Conservation (phyloP, 2,797 vertebrate species). For the Limnodromus scolopaceus region DNA sequence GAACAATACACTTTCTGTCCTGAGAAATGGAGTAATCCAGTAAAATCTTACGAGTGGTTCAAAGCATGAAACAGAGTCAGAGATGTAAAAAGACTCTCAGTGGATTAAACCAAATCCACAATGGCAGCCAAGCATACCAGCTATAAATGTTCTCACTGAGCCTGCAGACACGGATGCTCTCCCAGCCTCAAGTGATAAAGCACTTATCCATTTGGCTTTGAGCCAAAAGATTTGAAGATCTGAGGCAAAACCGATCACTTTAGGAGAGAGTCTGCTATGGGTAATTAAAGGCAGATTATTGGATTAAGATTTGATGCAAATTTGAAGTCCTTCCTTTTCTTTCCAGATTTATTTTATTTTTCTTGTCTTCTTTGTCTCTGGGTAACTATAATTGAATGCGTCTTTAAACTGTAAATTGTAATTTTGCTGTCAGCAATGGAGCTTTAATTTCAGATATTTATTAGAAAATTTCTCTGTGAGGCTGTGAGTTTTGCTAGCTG, state of each 20-base stretch:
- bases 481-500: constrained; percentile 45
- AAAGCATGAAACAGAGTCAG: not conserved
- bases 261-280: constrained; percentile 43
- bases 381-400: constrained; percentile 66
- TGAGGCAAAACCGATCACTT: constrained; percentile 69
- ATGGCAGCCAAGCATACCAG: constrained; percentile 36
- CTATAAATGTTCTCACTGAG: constrained; percentile 44
- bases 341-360: constrained; percentile 52
- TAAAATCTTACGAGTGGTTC: constrained; percentile 34
- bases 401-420: constrained; percentile 67
- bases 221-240: constrained; percentile 61
- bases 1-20: constrained; percentile 47
- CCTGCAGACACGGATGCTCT: constrained; percentile 36
- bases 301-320: constrained; percentile 69
- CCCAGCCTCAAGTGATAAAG: constrained; percentile 62
- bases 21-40: constrained; percentile 33
- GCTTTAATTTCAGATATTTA: constrained; percentile 70
- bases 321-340: constrained; percentile 61
- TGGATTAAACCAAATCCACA: constrained; percentile 64
- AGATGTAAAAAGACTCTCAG: constrained; percentile 1
- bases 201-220: constrained; percentile 63
- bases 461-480: constrained; percentile 63
- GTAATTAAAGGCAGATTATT: constrained; percentile 72
- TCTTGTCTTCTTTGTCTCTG: constrained; percentile 57
- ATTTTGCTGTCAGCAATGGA: constrained; percentile 70